Evolutionary conservation across 1,140 invertebrate species (phyloP).

Genomic region (Sycophaga agraensis): DNA sequence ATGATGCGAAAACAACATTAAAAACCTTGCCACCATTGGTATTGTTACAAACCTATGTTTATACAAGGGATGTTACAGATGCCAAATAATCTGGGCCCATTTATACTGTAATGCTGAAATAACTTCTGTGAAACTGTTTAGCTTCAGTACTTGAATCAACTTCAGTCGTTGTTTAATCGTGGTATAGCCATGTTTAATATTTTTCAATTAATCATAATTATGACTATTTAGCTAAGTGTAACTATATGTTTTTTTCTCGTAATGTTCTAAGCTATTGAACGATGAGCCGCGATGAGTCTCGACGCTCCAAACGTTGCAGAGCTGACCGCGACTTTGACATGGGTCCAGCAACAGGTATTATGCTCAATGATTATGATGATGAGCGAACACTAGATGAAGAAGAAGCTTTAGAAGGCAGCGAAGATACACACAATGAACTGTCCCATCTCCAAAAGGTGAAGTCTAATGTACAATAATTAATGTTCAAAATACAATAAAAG

Average conservation of each 20-base stretch:
- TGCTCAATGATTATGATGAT: conserved; percentile 96
- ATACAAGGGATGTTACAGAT: not conserved
- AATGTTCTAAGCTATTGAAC: not conserved
- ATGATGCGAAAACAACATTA: conserved; percentile 1
- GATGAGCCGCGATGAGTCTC: conserved; percentile 23
- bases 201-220: too few species aligned
- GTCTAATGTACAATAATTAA: conserved; percentile 12
- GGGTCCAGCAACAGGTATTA: conserved; percentile 80
- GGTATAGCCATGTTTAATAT: not conserved
- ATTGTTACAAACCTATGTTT: too few species aligned
- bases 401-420: conserved; percentile 86
- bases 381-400: conserved; percentile 94
- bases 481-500: conserved; percentile 9
- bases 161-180: not conserved
- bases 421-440: conserved; percentile 85
- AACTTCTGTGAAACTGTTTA: not conserved
- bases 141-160: not conserved
- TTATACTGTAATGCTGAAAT: not conserved
- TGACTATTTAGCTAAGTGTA: too few species aligned
- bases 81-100: not conserved
- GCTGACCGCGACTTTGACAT: conserved; percentile 64
- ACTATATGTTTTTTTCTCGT: not conserved
- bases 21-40: not conserved
- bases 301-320: conserved; percentile 37
- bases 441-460: conserved; percentile 81